Evolutionary conservation across 2,797 vertebrate genomes (phyloP), one percentile per base, ranked within the genome.

Genomic region (Alfaro cultratus): DNA sequence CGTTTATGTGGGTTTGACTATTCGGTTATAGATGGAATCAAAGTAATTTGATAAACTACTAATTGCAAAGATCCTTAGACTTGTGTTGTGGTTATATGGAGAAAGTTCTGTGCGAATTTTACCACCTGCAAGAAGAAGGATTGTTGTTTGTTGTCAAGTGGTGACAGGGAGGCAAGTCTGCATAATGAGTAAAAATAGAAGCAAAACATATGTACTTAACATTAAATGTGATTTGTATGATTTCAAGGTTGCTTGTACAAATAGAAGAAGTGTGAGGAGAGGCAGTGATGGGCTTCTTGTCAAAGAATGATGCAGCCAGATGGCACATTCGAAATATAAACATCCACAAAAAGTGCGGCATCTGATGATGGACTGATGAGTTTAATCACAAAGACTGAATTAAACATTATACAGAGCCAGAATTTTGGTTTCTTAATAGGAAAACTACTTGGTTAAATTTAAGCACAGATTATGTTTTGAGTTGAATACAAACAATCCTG

Each of bases 401-500:
- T 64, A 18, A 18, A 64, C 60, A 36, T 64, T 34, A 7, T 36
- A 18, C 31, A 34, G 31, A 34, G 15, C 6, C 34, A 64, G 60
- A 29, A 64, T 34, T 64, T 34, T 31, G 15, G 29, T 34, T 62
- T 62, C 13, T 62, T 64, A 7, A 31, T 18, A 64, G 60, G 31
- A 64, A 64, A 64, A 16, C 60, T 36, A 64, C 31, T 64, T 64
- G 60, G 31, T 64, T 36, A 64, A 64, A 64, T 16, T 64, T 64
- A 31, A 64, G 31, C 31, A 29, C 29, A 31, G 13, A 60, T 60
- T 29, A 60, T 34, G 31, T 15, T 62, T 62, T 62, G 29, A 62
- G 5, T 34, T 31, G 5, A 34, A 34, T 60, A 60, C 26, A 64
- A 62, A 62, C 15, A 34, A 62, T 36, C 60, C 16, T 31, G 5